A percentile compares a stretch with the other conserved stretches of the same genome.
Conservation (phyloP, 2,113 vertebrate genomes). For the Herpailurus yagouaroundi region DNA sequence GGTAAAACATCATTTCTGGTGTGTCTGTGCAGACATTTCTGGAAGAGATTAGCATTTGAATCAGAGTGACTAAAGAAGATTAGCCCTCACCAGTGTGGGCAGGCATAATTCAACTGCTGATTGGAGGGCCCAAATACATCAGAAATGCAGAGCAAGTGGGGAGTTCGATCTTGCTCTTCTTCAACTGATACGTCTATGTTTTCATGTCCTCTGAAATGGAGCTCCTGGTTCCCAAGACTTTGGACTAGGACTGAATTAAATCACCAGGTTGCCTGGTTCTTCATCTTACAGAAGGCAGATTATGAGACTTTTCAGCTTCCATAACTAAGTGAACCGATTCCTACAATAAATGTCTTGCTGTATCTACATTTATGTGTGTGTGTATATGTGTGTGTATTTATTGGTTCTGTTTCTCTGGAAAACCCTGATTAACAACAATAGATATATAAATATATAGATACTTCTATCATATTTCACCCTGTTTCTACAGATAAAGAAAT, state of each 20-base stretch:
- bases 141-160: neutral
- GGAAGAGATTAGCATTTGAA: too few species aligned
- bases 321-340: too few species aligned
- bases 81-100: neutral
- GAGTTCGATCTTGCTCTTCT: neutral
- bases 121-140: neutral
- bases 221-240: too few species aligned
- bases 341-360: too few species aligned
- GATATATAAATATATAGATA: neutral
- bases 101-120: neutral
- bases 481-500: neutral
- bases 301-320: too few species aligned
- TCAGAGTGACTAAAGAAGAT: neutral
- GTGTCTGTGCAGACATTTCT: too few species aligned
- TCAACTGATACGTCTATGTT: neutral
- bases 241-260: too few species aligned
- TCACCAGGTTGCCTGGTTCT: too few species aligned
- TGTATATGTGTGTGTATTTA: too few species aligned
- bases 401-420: neutral
- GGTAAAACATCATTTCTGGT: too few species aligned
- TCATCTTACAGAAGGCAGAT: too few species aligned
- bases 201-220: neutral
- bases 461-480: neutral
- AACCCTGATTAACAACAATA: neutral
- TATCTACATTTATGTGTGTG: too few species aligned